These are phyloP conservation scores for Ernsta delagoae DNA, from an alignment of 2,888 invertebrate species.

Conservation along the genomic window DNA sequence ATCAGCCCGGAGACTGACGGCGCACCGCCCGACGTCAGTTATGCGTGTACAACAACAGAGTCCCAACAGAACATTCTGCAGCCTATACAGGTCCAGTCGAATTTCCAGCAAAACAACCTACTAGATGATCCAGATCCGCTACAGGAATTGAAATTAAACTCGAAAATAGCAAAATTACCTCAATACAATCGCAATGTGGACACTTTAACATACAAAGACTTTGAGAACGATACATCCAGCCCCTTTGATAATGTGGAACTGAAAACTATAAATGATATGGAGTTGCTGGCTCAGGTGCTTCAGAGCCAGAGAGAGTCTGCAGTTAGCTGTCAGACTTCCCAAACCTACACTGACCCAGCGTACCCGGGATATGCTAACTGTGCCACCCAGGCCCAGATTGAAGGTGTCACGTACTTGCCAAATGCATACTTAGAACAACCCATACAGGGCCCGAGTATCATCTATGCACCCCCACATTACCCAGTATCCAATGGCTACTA, in stretches of 20 bases:
- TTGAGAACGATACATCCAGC: conserved; percentile 96
- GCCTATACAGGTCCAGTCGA: conserved; percentile 72
- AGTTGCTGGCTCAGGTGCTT: conserved; percentile 93
- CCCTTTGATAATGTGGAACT: conserved; percentile 97
- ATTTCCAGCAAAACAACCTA: conserved; percentile 64
- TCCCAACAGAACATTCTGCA: conserved; percentile 70
- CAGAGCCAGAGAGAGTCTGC: conserved; percentile 70
- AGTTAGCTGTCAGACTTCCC: conserved; percentile 57
- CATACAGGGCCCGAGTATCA: too few relatives aligned
- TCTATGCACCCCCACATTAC: conserved; percentile 36
- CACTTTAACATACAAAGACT: conserved; percentile 88
- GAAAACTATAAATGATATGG: conserved; percentile 96
- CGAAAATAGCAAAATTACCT: conserved; percentile 62
- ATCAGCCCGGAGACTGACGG: conserved; percentile 49
- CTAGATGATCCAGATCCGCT: conserved; percentile 79
- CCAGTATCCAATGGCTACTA: too few relatives aligned
- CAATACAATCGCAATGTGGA: conserved; percentile 71
- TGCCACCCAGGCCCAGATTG: too few relatives aligned
- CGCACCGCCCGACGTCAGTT: conserved; percentile 48
- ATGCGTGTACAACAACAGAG: conserved; percentile 55
- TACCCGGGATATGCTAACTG: too few relatives aligned
- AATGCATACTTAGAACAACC: too few relatives aligned
- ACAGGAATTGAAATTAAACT: conserved; percentile 64
- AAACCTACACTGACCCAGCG: conserved; percentile 27
- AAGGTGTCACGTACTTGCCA: too few relatives aligned